Base-by-base conservation (phyloP, 2,888 invertebrate genomes). In the Cheilosia soror region DNA sequence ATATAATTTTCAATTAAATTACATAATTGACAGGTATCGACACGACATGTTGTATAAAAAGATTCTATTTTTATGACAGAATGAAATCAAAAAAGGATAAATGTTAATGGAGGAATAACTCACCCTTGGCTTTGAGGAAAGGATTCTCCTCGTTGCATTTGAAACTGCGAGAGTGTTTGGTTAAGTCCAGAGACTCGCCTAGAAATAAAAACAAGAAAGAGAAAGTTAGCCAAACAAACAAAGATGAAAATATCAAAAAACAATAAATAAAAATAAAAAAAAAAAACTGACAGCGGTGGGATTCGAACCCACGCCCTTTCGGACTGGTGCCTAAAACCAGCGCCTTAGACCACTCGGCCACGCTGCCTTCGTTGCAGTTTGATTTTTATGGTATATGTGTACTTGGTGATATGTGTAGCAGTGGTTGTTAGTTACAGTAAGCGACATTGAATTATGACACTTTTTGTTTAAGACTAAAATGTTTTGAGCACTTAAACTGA, bases 341-440 rank as follows among this genome's bases (percentile, higher is more conserved):
- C 87, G 87, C 87, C 87, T 87, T 87, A 87, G 87, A 87, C 87
- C 87, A 85, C 87, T 87, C 87, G 87, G 87, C 87, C 87, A 87
- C 84, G 80, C 87, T 87, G 87, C 84, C 87, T 47, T 47, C 5
- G 42, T 29, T 42, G 27, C 1, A 5, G 9, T 2, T 0, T 0
- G 1, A 58, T 58, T 75, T 65, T n/a, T 40, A 76, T 80, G 55
- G 49, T 40, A 11, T 60, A 84, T 71, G 15, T 71, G 33, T 20
- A 65, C 40, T 40, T 15, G 33, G 27, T 2, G 9, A 27, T 2
- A 42, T 65, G 4, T 11, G n/a, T 7, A 44, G 20, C 1, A 55
- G 47, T 31, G 25, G 31, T 75, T 40, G 15, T 40, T 31, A 27
- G n/a, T 53, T 53, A 79, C 57, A 84, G 27, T 71, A 4, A 5